Conservation (phyloP, 2,888 invertebrate genomes). For the Globia sparganii region DNA sequence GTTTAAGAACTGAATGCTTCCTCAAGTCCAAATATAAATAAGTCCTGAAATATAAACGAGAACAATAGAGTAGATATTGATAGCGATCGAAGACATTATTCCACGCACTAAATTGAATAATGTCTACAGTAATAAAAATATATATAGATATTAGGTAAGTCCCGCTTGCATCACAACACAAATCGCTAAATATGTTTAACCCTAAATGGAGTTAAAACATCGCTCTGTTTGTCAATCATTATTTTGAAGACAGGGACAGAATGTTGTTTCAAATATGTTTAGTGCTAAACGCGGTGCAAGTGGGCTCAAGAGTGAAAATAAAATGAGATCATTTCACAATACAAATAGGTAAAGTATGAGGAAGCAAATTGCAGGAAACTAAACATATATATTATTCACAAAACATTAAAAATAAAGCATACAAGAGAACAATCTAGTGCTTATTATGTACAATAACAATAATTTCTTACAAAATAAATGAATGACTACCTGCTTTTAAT, state of each 20-base stretch:
- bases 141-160: not conserved
- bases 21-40: conserved; percentile 56
- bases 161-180: not conserved
- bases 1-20: conserved; percentile 63
- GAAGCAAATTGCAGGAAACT: conserved; percentile 69
- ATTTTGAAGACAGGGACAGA: not conserved
- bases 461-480: conserved; percentile 75
- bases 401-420: conserved; percentile 69
- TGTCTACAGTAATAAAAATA: conserved; percentile 12
- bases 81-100: conserved; percentile 37
- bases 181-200: not conserved
- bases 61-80: conserved; percentile 33
- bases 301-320: not conserved
- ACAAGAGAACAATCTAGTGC: conserved; percentile 68
- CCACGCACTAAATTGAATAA: conserved; percentile 44
- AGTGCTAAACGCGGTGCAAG: not conserved
- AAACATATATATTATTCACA: conserved; percentile 62
- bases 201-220: not conserved
- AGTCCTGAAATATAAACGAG: conserved; percentile 50
- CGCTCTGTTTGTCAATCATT: not conserved
- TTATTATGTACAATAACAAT: conserved; percentile 73
- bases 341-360: conserved; percentile 64
- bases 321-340: conserved; percentile 9
- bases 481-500: conserved; percentile 82
- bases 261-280: not conserved